Base-by-base conservation (phyloP, 2,888 invertebrate species). In the Dasypolia templi region DNA sequence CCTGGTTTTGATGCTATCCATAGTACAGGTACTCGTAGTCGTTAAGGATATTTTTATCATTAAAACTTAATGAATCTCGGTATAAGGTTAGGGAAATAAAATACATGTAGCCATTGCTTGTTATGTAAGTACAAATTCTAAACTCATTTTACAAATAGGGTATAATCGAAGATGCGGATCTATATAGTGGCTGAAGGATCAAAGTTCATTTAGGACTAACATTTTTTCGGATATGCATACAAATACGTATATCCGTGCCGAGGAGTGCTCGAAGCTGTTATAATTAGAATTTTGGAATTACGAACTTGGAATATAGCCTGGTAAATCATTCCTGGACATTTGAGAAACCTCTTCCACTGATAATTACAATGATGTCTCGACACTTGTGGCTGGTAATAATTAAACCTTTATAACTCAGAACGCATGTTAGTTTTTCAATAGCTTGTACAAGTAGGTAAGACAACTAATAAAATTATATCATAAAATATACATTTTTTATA, bases 1-100 rank as follows among this genome's bases (percentile, higher is more conserved):
- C 53, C 62, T 80, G 65, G 68, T 84, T 84, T 39, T 4, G 75
- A 80, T 81, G 53, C 19, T 81, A 80, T 81, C 84, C 26, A 68
- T 69, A 62, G 44, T 80, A 84, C 80, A 73, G 84, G 84, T 80
- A 80, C 68, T 68, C 59, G 80, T 73, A 80, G 75, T 68, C 59
- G 80, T 73, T 73, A 65, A 74, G 68, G 75, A 62, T 84, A 66
- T 81, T 84, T 80, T 84, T 73, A 81, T 80, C 75, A 66, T 56
- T 44, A 79, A 73, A 3, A 56, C 46, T 78, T 62, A 46, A 69
- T 78, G 59, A 67, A 39, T 79, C 63, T 67, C 73, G 49, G 80
- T 51, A 59, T 59, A 46, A 58, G 49, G 35, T 55, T 46, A 64
- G 44, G 49, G 14, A 42, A 35, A 81, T 81, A 1, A 81, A 80